Evolutionary conservation across 2,113 vertebrate genomes (phyloP).

Genomic region (Vulpes vulpes): DNA sequence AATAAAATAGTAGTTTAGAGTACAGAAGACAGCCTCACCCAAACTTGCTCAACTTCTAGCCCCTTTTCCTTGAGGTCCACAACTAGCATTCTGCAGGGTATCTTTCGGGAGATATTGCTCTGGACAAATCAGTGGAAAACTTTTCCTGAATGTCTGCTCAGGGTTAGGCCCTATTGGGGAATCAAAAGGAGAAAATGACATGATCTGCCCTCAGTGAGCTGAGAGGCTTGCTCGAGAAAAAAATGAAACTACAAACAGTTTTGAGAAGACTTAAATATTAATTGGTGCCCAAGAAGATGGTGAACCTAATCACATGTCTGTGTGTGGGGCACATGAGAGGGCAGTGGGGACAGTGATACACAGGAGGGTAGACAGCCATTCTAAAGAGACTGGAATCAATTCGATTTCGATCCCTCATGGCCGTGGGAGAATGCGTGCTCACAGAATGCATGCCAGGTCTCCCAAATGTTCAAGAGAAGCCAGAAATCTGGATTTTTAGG

Average conservation of each 20-base stretch:
- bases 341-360: neutral
- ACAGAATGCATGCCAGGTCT: neutral
- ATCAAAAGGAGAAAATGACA: neutral
- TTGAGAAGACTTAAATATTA: neutral
- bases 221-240: neutral
- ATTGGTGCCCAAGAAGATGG: neutral
- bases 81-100: neutral
- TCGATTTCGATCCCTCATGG: too few species aligned
- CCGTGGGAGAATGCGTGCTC: rapidly evolving
- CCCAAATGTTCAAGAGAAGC: neutral
- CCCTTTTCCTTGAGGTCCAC: neutral
- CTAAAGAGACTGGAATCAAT: neutral
- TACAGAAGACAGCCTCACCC: neutral
- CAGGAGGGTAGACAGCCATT: neutral
- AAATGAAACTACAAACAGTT: neutral
- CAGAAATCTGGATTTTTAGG: neutral
- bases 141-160: neutral
- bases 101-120: neutral
- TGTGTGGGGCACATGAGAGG: neutral
- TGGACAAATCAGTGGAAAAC: neutral
- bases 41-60: neutral
- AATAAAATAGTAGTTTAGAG: neutral
- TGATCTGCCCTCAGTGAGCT: neutral
- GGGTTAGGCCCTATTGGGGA: neutral
- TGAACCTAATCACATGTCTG: neutral